Evolutionary conservation across 2,888 invertebrate genomes (phyloP), one percentile per base, ranked within the genome.

Genomic region (Campaea margaritaria): DNA sequence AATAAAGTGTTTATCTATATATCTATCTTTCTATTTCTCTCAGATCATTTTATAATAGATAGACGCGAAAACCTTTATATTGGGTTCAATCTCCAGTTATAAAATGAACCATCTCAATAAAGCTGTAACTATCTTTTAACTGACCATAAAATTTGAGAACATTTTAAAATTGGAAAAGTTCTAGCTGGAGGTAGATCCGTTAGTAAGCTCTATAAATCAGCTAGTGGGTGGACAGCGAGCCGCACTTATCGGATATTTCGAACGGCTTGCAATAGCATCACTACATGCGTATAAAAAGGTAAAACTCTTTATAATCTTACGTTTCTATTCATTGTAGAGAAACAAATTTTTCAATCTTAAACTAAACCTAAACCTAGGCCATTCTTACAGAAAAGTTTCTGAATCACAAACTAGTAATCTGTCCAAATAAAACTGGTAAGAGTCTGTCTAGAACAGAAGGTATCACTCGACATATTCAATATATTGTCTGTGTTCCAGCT

Each of bases 171-270:
- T 67, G 53, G 45, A 59, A 67, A 65, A 66, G 74, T 62, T 76
- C 68, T 58, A 54, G 64, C 44, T 63, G 53, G 68, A 68, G 65
- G 54, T 59, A 62, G 64, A 69, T 69, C 67, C 64, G 69, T 69
- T 69, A 58, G 69, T 68, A 57, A 70, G 73, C 71, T 75, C 76
- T 70, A 85, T 85, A 85, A 85, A 85, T 85, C 85, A 81, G 78
- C 71, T 65, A 67, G 76, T 76, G 79, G 83, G 82, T 71, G 85
- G 85, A 83, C 82, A 80, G 76, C 72, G 44, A 50, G 48, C 70
- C 78, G 72, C 71, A 76, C 76, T 79, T 83, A 84, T 83, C 84
- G 73, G 65, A 64, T 73, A 78, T 61, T 65, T 64, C 42, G 62
- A 58, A 14, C 57, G 44, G 61, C 51, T 68, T 55, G 56, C 49